Percentiles rank a stretch among this genome's conserved stretches.
These are phyloP conservation scores for Athene cunicularia DNA, from an alignment of 2,113 vertebrate genomes.

Conservation along the genomic window DNA sequence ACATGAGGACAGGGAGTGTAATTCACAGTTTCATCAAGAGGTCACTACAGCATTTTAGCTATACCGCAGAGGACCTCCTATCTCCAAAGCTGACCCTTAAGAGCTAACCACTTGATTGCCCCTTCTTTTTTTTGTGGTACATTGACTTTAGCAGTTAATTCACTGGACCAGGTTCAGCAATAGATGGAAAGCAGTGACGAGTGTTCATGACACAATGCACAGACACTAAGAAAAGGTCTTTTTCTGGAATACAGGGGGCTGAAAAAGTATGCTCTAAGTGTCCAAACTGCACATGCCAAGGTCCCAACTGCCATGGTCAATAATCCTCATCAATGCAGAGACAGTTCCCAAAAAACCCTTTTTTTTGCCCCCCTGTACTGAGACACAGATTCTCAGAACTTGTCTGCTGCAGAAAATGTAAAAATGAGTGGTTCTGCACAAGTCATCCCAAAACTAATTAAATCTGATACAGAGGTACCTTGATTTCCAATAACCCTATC, in stretches of 20 bases:
- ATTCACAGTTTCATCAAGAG: not conserved
- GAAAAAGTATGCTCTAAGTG: not conserved
- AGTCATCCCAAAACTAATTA: not conserved
- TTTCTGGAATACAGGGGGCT: not conserved
- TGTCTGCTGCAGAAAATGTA: not conserved
- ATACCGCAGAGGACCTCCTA: not conserved
- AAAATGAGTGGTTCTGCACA: not conserved
- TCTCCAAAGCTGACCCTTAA: not conserved
- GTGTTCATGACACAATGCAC: not conserved
- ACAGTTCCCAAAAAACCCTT: fast-evolving
- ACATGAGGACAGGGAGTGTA: not conserved
- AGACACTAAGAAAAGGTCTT: not conserved
- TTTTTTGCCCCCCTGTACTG: not conserved
- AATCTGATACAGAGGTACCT: not conserved
- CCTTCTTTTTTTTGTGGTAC: not conserved
- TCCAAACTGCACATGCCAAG: not conserved
- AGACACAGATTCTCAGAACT: not conserved
- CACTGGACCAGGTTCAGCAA: not conserved
- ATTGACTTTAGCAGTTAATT: not conserved
- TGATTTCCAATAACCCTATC: not conserved
- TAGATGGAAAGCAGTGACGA: not conserved
- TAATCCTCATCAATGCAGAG: not conserved
- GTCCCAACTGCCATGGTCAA: not conserved
- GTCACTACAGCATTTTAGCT: not conserved
- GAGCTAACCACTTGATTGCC: not conserved